Percentiles rank a stretch among this genome's conserved stretches.
Evolutionary conservation across 2,888 invertebrate species (phyloP).

Genomic region (Hipparchia sbordonii): DNA sequence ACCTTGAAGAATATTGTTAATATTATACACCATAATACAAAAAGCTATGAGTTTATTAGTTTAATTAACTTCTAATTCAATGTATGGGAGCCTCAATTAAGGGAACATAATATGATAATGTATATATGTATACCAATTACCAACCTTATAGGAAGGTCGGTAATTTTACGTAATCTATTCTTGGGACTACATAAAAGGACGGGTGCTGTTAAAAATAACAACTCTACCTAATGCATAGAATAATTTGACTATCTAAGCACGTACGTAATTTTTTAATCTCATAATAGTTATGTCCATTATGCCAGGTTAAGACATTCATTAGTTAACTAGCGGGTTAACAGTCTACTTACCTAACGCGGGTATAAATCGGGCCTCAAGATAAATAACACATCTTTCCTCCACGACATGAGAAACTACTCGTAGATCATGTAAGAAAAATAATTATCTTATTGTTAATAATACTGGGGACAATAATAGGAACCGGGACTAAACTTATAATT

Average conservation of each 20-base stretch:
- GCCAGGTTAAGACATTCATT: neutral
- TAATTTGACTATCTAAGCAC: constrained; percentile 2
- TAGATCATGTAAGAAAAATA: neutral
- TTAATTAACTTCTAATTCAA: too few species aligned
- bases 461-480: neutral
- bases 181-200: neutral
- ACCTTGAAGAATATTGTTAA: constrained; percentile 39
- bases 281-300: constrained; percentile 8
- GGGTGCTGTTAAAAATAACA: neutral
- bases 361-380: neutral
- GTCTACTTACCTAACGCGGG: neutral
- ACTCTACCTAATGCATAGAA: neutral
- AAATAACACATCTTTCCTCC: neutral
- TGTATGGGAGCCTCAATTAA: too few species aligned
- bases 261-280: neutral
- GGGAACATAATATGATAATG: too few species aligned
- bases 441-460: neutral
- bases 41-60: too few species aligned
- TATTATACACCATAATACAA: neutral
- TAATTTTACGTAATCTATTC: neutral
- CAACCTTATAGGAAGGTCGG: too few species aligned
- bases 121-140: too few species aligned
- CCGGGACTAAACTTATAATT: neutral
- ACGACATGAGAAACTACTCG: neutral
- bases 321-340: neutral